Base-by-base conservation (phyloP, 2,797 vertebrate genomes). In the Danio jaintianensis region DNA sequence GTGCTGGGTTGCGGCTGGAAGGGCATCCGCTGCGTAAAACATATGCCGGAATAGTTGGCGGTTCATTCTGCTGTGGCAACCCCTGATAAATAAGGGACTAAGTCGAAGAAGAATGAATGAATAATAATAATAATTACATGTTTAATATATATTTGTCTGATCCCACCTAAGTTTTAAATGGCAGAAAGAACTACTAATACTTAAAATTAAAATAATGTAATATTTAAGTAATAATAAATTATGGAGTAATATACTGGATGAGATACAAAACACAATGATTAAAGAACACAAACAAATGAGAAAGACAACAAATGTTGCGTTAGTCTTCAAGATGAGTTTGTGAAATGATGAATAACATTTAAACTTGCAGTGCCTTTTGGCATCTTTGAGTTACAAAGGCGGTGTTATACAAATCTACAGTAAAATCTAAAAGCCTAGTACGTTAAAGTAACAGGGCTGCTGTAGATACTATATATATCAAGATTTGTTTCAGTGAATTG, bases 251-350 rank as follows among this genome's bases (percentile, higher is more conserved):
- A 73, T 7, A 45, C 40, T 45, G 5, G 20, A 45, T 73, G 42
- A 45, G 20, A 40, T 52, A 22, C 69, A 71, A 70, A 78, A 71
- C 42, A 29, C n/a, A 36, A 45, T 22, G 48, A 16, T 12, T 38
- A 3, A 50, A 48, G n/a, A 75, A 59, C 8, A 45, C 29, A 29
- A 43, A 80, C 38, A 78, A 40, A 45, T 55, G 6, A 73, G 77
- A 79, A 78, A 43, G 15, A 48, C 55, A 38, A 75, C 55, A 79
- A 80, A 61, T 61, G 45, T 63, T 87, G 91, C 91, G 91, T 88
- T 89, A 79, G 50, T 62, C 40, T 22, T 64, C 20, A 40, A 59
- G 6, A 63, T 45, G 36, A 47, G 48, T 73, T 81, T 84, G 83
- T 68, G 55, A 79, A 87, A 85, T 85, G 40, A 89, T 45, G 55